These are phyloP conservation scores for Bradypodion ventrale DNA, from an alignment of 2,797 vertebrate genomes.

Conservation along the genomic window DNA sequence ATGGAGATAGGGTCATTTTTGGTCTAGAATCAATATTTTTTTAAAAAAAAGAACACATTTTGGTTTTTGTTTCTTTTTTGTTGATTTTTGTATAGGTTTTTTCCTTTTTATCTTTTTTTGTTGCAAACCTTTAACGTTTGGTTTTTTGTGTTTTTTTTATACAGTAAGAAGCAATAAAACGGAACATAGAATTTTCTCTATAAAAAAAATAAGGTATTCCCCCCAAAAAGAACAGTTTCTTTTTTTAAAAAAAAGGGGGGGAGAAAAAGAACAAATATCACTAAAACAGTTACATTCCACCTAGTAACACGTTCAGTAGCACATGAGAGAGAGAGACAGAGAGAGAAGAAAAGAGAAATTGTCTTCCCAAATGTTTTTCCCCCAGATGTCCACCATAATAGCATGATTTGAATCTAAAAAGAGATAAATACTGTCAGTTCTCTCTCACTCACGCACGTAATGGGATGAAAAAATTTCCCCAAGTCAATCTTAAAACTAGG, in stretches of 20 bases:
- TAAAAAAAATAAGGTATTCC: conserved; percentile 82
- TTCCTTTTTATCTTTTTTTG: conserved; percentile 70
- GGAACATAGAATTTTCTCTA: conserved; percentile 85
- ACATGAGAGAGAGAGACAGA: conserved; percentile 35
- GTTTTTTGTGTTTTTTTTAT: conserved; percentile 49
- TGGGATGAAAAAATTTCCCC: conserved; percentile 60
- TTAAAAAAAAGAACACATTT: conserved; percentile 49
- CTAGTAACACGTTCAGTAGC: conserved; percentile 73
- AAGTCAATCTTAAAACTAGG: conserved; percentile 64
- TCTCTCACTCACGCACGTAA: conserved; percentile 50
- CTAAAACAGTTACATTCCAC: conserved; percentile 88
- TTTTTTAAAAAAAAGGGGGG: neutral
- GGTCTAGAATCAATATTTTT: conserved; percentile 89
- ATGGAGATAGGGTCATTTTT: conserved; percentile 80
- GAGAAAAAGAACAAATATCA: conserved; percentile 58
- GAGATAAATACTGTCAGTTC: conserved; percentile 10
- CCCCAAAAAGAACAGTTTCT: conserved; percentile 11
- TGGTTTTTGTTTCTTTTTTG: conserved; percentile 44
- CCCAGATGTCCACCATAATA: conserved; percentile 21
- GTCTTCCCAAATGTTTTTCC: conserved; percentile 11
- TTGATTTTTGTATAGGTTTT: conserved; percentile 49
- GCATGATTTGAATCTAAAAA: conserved; percentile 16
- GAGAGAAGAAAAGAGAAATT: neutral
- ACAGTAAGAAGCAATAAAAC: conserved; percentile 78
- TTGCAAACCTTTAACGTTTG: conserved; percentile 60